These are phyloP conservation scores for Mycogona germanica DNA, from an alignment of 2,888 invertebrate species.

Conservation along the genomic window DNA sequence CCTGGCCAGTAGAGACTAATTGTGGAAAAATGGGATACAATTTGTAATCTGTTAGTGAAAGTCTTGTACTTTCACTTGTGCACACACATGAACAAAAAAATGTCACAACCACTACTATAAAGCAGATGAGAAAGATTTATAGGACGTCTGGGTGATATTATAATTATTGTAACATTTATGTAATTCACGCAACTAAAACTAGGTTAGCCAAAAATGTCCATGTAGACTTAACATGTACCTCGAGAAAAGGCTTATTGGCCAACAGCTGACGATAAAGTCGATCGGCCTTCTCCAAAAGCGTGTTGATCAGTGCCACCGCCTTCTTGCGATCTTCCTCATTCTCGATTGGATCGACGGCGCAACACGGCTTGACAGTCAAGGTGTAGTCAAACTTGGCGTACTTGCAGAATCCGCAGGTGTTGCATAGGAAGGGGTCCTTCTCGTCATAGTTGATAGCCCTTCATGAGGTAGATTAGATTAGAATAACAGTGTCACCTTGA, in stretches of 20 bases:
- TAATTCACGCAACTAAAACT: too few species aligned
- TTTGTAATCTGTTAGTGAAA: too few species aligned
- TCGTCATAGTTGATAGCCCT: constrained; percentile 98
- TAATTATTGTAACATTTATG: too few species aligned
- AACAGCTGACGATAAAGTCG: constrained; percentile 76
- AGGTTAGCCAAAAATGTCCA: not conserved
- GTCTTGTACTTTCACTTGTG: too few species aligned
- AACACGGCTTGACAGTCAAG: constrained; percentile 77
- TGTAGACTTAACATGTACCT: constrained; percentile 10
- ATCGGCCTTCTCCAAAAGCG: constrained; percentile 86
- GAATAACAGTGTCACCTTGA: too few species aligned
- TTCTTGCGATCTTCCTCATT: constrained; percentile 94
- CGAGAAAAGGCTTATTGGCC: constrained; percentile 49
- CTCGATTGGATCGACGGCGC: constrained; percentile 94
- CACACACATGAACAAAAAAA: too few species aligned
- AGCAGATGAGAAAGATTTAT: too few species aligned
- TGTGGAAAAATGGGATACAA: too few species aligned
- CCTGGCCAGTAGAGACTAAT: constrained; percentile 54
- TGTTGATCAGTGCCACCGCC: constrained; percentile 81
- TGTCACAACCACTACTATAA: not conserved
- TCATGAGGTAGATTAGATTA: too few species aligned
- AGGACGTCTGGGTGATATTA: too few species aligned
- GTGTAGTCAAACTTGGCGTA: constrained; percentile 98
- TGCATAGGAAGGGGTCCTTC: constrained; percentile 96
- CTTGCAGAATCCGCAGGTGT: constrained; percentile 98